Percentiles rank a stretch among this genome's conserved stretches.
phyloP scores from a whole-genome alignment of 1,140 invertebrate species.

The Ceratitis capitata region DNA sequence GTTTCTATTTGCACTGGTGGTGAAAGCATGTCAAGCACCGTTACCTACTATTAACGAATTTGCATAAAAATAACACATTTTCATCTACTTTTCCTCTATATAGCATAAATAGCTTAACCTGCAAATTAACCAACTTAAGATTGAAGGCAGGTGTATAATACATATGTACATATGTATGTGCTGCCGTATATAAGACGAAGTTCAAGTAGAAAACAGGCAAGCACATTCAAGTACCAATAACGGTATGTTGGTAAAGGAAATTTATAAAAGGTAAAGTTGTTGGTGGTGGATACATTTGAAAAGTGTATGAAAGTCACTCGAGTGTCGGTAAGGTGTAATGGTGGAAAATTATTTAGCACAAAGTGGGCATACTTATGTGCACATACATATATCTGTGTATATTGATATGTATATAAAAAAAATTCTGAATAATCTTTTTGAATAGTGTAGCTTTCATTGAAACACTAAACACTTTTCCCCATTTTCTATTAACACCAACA shows the following conservation, averaged over 20 bases:
- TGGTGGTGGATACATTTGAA: too few species aligned
- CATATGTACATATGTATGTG: not conserved
- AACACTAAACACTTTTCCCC: too few species aligned
- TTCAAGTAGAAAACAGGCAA: not conserved
- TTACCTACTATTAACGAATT: not conserved
- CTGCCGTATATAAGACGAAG: not conserved
- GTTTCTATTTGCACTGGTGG: not conserved
- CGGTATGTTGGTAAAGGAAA: not conserved
- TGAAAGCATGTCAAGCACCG: not conserved
- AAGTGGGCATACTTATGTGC: not conserved
- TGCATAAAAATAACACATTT: conserved; percentile 4
- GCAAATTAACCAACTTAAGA: not conserved
- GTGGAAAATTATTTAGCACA: not conserved
- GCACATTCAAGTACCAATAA: not conserved
- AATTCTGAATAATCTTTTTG: too few species aligned
- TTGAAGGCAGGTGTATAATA: not conserved
- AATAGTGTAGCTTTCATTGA: too few species aligned
- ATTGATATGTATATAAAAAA: not conserved
- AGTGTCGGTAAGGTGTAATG: not conserved
- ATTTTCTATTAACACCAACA: too few species aligned
- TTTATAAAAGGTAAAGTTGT: too few species aligned
- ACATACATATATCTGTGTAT: not conserved
- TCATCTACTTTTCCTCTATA: not conserved
- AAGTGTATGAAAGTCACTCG: not conserved
- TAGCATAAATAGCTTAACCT: not conserved